phyloP scores from a whole-genome alignment of 2,797 vertebrate genomes.

The Atherinosoma microstoma region DNA sequence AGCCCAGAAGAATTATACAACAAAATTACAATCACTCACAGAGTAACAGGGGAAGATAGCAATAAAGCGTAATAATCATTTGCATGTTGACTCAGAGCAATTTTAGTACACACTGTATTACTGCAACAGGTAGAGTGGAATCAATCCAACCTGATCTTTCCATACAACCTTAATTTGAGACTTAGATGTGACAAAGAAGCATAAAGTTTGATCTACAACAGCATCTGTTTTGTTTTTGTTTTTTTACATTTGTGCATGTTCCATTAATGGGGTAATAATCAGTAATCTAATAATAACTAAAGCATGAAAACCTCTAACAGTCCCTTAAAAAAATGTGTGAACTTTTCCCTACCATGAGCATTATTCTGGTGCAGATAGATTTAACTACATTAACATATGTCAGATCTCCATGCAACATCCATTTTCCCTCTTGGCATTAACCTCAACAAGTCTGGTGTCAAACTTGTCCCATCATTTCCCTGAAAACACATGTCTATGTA shows the following conservation, averaged over 20 bases:
- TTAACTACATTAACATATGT: constrained; percentile 29
- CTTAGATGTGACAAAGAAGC: too few species aligned
- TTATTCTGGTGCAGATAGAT: constrained; percentile 16
- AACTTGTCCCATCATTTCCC: constrained; percentile 59
- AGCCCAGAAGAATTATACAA: not conserved
- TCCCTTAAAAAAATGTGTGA: constrained; percentile 9
- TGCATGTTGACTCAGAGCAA: too few species aligned
- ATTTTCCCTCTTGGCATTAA: constrained; percentile 32
- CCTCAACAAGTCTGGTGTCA: constrained; percentile 31
- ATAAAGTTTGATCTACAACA: not conserved
- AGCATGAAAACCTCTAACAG: not conserved
- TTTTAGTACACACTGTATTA: too few species aligned
- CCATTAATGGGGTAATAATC: too few species aligned
- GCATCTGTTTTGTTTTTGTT: not conserved
- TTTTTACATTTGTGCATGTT: too few species aligned
- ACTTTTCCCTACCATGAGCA: constrained; percentile 20
- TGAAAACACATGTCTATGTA: constrained; percentile 42
- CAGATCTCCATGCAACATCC: constrained; percentile 42
- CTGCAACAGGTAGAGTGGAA: too few species aligned
- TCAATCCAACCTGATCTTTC: too few species aligned
- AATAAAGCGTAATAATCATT: too few species aligned
- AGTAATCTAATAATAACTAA: too few species aligned
- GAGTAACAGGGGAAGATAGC: too few species aligned
- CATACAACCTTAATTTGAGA: too few species aligned
- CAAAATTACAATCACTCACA: too few species aligned